These are phyloP conservation scores for Acleris laterana DNA, from an alignment of 2,888 invertebrate genomes.

Conservation along the genomic window DNA sequence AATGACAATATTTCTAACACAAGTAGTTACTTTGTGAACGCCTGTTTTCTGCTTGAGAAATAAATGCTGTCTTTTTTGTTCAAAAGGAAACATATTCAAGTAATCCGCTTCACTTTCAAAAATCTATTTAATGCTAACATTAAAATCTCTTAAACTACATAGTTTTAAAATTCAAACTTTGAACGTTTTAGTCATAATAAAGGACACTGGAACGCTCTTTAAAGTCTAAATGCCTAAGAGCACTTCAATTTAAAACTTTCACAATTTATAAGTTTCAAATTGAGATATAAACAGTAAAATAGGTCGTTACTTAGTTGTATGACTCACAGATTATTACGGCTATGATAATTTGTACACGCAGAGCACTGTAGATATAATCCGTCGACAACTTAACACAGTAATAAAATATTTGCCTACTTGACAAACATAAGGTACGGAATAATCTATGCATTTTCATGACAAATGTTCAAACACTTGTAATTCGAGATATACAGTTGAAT, in stretches of 20 bases:
- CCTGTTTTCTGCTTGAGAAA: too few relatives aligned
- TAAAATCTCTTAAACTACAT: too few relatives aligned
- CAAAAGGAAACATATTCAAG: too few relatives aligned
- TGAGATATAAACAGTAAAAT: constrained; percentile 26
- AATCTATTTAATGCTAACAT: too few relatives aligned
- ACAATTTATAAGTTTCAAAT: constrained; percentile 3
- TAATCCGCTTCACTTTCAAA: too few relatives aligned
- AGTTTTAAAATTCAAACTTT: too few relatives aligned
- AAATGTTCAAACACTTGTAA: constrained; percentile 61
- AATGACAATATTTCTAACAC: too few relatives aligned
- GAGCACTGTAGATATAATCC: constrained; percentile 59
- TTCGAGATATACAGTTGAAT: constrained; percentile 8
- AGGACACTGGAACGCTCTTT: too few relatives aligned
- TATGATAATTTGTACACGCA: constrained; percentile 50
- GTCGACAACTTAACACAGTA: constrained; percentile 49
- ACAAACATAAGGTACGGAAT: constrained; percentile 53
- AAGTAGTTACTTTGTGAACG: too few relatives aligned
- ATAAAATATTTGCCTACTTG: constrained; percentile 60
- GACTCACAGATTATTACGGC: constrained; percentile 46
- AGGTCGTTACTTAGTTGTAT: constrained; percentile 12
- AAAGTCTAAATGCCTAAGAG: too few relatives aligned
- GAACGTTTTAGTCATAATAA: too few relatives aligned
- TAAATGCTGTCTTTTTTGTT: too few relatives aligned
- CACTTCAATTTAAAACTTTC: background rate
- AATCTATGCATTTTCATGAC: constrained; percentile 65